Evolutionary conservation across 2,888 invertebrate species (phyloP), one percentile per base, ranked within the genome.

Genomic region (Oscheius sp.): DNA sequence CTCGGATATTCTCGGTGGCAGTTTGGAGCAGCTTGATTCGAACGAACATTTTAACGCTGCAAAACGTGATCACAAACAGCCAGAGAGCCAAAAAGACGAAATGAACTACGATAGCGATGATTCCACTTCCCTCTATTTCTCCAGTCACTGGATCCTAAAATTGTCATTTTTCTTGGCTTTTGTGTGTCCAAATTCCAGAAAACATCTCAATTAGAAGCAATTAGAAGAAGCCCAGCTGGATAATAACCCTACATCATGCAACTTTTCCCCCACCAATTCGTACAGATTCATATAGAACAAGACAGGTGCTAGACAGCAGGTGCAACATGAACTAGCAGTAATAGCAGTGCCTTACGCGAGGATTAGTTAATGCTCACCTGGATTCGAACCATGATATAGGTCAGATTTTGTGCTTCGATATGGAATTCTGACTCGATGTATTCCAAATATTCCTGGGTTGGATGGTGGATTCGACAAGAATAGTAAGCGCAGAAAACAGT

Each of bases 401-500:
- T 52, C 52, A 52, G 25, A 29, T 52, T 52, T 27, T 52, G 29
- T 10, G 52, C 29, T n/a, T 52, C 52, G 12, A 52, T 1, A 0
- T 29, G 29, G n/a, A 27, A 52, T 12, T 27, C 29, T 10, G 25
- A n/a, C 12, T 52, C 29, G 12, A 52, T 52, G 27, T 52, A 52
- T 3, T 52, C 29, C 52, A 52, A 29, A 12, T n/a, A 27, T 48
- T 25, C 52, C 52, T 52, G 27, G 27, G 52, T 52, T n/a, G 52
- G 52, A 12, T 25, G 15, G 27, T 52, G 52, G 5, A 52, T 29
- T 29, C 52, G 25, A 27, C 52, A 52, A 23, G 52, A 52, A 27
- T 52, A 52, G n/a, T 52, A 52, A 1, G 52, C 52, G n/a, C 52
- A 52, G 52, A 52, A 52, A 6, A 29, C 29, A 12, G 52, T 52